phyloP scores from a whole-genome alignment of 2,888 invertebrate genomes.

The Dioctria linearis region DNA sequence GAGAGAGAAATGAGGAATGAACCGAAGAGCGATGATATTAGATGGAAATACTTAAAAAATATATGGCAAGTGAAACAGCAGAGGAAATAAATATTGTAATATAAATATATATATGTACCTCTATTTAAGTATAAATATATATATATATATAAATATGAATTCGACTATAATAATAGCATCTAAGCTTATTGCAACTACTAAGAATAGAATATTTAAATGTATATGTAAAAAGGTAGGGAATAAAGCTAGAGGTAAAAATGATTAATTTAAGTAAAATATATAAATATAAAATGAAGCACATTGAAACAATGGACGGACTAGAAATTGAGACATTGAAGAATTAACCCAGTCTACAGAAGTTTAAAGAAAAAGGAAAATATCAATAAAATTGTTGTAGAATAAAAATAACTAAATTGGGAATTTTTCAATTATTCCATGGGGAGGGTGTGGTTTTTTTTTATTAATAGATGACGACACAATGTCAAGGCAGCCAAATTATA shows the following conservation, averaged over 20 bases:
- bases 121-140: background rate
- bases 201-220: constrained; percentile 43
- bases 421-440: no score
- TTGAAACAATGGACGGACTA: constrained; percentile 31
- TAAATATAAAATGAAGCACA: constrained; percentile 38
- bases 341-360: constrained; percentile 1
- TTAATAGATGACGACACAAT: no score
- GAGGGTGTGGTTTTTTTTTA: no score
- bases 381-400: constrained; percentile 44
- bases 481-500: no score
- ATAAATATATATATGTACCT: background rate
- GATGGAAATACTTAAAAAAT: no score
- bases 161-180: constrained; percentile 2
- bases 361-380: constrained; percentile 13
- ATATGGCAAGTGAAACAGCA: background rate
- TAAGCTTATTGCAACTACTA: constrained; percentile 18
- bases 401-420: background rate
- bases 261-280: constrained; percentile 11
- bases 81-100: background rate
- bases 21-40: background rate
- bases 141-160: background rate
- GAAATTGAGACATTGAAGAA: constrained; percentile 4
- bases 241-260: constrained; percentile 21
- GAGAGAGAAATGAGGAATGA: constrained; percentile 7
- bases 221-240: constrained; percentile 48